Evolutionary conservation across 2,797 vertebrate genomes (phyloP), one percentile per base, ranked within the genome.

Genomic region (Gambusia yucatana): DNA sequence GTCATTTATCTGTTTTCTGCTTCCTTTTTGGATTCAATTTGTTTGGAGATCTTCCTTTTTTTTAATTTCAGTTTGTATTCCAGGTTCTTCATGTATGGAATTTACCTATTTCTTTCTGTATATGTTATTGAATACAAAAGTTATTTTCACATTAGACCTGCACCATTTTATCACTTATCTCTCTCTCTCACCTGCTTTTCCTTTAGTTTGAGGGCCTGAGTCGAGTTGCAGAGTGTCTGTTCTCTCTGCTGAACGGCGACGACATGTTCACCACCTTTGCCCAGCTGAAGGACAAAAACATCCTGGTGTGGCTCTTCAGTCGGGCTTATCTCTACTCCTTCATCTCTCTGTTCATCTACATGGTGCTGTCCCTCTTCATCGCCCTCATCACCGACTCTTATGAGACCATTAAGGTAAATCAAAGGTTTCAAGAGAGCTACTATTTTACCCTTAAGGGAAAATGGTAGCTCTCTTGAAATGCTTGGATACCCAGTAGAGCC

Each of bases 291-390:
- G 95, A 97, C 94, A 99, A 96, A 87, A 98, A 98, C 91, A 89
- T 61, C 0, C 77, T 98, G 89, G 98, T 99, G 87, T 99, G 98
- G 98, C 75, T 98, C 65, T 99, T 99, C 92, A 99, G 98, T 82
- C 95, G 97, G 0, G 89, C 96, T 0, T 99, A 99, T 86, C 95
- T 99, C 46, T 99, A 98, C 91, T 97, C 97, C 89, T 99, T 99
- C 94, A 99, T 99, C 88, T 97, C 97, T 11, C 95, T 99, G 33
- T 99, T 99, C 82, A 98, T 98, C 90, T 99, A 99, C 89, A 98
- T 99, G 98, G 96, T 99, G 88, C 97, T 99, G 87, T 99, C 98
- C 52, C 98, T 99, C 79, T 99, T 99, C 88, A 99, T 99, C 59
- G 98, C 98, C 8, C 97, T 99, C 81, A 99, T 99, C 93, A 99